phyloP scores from a whole-genome alignment of 1,140 invertebrate genomes.

The Panagrolaimus sp. region DNA sequence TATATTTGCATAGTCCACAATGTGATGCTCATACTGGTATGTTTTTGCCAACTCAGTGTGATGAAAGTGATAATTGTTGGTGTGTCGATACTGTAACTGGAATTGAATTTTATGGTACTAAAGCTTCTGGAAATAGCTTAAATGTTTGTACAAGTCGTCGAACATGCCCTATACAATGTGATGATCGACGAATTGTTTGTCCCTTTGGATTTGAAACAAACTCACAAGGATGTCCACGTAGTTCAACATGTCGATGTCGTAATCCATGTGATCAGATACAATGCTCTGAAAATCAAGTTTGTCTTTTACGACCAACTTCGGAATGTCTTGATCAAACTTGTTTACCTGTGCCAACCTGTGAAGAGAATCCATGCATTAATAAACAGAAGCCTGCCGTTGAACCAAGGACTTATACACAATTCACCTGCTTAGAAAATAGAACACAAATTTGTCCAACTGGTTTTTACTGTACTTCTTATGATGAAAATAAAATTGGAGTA shows the following conservation, averaged over 20 bases:
- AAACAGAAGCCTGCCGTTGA: slow-evolving; percentile 34
- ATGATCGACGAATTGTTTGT: slow-evolving; percentile 25
- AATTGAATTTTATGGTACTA: slow-evolving; percentile 37
- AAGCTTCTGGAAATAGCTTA: slow-evolving; percentile 16
- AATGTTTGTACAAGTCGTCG: slow-evolving; percentile 18
- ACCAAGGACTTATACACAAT: slow-evolving; percentile 31
- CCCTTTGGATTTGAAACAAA: slow-evolving; percentile 47
- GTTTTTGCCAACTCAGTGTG: slow-evolving; percentile 33
- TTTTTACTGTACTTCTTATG: slow-evolving; percentile 36
- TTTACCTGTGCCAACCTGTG: slow-evolving; percentile 44
- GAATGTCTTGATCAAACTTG: slow-evolving; percentile 21
- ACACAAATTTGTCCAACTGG: slow-evolving; percentile 30
- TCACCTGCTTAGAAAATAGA: slow-evolving; percentile 31
- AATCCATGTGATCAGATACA: slow-evolving; percentile 45
- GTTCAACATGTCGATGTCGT: slow-evolving; percentile 42
- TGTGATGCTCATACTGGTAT: background rate
- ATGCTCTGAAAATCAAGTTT: slow-evolving; percentile 36
- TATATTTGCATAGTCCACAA: background rate
- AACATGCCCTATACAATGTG: slow-evolving; percentile 36
- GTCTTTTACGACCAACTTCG: slow-evolving; percentile 30
- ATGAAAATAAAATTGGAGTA: slow-evolving; percentile 32
- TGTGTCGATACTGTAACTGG: slow-evolving; percentile 39
- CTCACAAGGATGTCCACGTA: slow-evolving; percentile 42
- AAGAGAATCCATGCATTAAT: slow-evolving; percentile 33
- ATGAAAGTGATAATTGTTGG: slow-evolving; percentile 38